Evolutionary conservation across 2,113 vertebrate genomes (phyloP).

Genomic region (Misgurnus anguillicaudatus): DNA sequence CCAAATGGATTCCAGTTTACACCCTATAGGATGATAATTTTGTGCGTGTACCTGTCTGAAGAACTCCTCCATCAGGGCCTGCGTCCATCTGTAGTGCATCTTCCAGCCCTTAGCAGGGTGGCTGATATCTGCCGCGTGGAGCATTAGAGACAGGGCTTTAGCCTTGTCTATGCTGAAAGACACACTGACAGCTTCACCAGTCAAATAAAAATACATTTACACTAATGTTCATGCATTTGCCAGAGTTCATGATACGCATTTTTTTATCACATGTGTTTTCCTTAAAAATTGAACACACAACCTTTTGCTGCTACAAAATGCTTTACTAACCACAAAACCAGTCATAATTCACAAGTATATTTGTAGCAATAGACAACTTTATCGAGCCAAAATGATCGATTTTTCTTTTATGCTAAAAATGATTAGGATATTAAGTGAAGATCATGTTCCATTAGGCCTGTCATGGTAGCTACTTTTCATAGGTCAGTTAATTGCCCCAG

Average conservation of each 20-base stretch:
- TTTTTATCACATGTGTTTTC: too few species aligned
- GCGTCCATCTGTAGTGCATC: conserved; percentile 94
- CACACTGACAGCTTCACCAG: conserved; percentile 34
- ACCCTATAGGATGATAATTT: not conserved
- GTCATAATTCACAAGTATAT: too few species aligned
- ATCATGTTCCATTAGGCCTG: too few species aligned
- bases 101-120: conserved; percentile 95
- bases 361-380: too few species aligned
- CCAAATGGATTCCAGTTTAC: not conserved
- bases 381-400: too few species aligned
- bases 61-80: conserved; percentile 97
- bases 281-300: too few species aligned
- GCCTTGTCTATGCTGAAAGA: conserved; percentile 87
- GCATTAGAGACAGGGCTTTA: conserved; percentile 95
- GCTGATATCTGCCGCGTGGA: conserved; percentile 97
- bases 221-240: not conserved
- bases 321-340: too few species aligned
- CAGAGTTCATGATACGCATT: not conserved
- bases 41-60: conserved; percentile 86
- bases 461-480: too few species aligned
- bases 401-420: too few species aligned
- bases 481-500: too few species aligned
- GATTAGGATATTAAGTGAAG: too few species aligned
- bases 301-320: too few species aligned
- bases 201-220: not conserved